Conservation (phyloP, 1,140 invertebrate genomes). For the Charaxes varanes region DNA sequence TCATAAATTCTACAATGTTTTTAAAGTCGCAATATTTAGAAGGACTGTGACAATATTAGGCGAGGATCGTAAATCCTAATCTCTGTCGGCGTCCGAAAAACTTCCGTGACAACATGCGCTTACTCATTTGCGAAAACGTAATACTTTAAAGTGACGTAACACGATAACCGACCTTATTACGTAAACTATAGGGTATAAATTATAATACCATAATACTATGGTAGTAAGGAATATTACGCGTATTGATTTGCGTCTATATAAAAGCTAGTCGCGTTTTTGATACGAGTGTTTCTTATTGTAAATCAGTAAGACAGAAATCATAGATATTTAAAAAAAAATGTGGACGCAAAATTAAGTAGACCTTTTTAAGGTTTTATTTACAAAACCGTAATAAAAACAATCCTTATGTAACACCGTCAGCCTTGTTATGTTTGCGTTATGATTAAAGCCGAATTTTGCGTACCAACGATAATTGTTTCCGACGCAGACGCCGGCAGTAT, state of each 20-base stretch:
- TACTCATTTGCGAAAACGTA: too few relatives aligned
- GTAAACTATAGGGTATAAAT: not conserved
- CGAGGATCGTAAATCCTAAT: constrained; percentile 11
- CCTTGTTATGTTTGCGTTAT: constrained; percentile 58
- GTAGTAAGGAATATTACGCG: too few relatives aligned
- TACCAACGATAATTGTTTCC: constrained; percentile 44
- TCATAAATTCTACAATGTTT: too few relatives aligned
- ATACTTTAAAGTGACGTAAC: too few relatives aligned
- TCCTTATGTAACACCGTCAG: constrained; percentile 23
- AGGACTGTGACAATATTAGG: too few relatives aligned
- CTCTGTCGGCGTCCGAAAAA: constrained; percentile 12
- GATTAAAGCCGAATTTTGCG: constrained; percentile 42
- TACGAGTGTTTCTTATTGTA: not conserved
- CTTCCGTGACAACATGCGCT: constrained; percentile 14
- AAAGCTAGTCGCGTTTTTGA: too few relatives aligned
- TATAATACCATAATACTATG: not conserved
- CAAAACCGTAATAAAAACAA: constrained; percentile 14
- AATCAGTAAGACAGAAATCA: not conserved
- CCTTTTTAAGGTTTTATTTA: constrained; percentile 13
- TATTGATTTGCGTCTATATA: too few relatives aligned
- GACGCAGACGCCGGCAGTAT: constrained; percentile 44
- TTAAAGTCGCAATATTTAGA: too few relatives aligned
- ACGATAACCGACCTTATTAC: not conserved
- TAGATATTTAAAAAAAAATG: too few relatives aligned
- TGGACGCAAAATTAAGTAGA: too few relatives aligned